These are phyloP conservation scores for Lordiphosa collinella DNA, from an alignment of 1,140 invertebrate species.

Conservation along the genomic window DNA sequence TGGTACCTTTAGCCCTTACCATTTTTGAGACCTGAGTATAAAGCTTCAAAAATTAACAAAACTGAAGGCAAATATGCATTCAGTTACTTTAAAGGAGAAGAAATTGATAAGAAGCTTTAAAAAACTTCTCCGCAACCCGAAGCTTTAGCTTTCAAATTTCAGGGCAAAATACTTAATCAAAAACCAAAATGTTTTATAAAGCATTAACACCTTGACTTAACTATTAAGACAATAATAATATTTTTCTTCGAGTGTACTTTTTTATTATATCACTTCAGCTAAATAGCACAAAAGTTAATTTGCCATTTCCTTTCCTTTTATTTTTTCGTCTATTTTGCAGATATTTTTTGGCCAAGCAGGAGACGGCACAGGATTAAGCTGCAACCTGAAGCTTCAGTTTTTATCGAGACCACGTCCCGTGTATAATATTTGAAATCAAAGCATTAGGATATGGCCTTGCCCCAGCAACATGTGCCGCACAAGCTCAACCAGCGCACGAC, in stretches of 20 bases:
- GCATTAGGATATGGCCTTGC: conserved; percentile 65
- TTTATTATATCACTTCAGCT: conserved; percentile 7
- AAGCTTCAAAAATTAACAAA: too few relatives aligned
- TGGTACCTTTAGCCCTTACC: too few relatives aligned
- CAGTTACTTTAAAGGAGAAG: too few relatives aligned
- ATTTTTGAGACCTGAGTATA: too few relatives aligned
- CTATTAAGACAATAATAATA: not conserved
- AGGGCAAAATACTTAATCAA: too few relatives aligned
- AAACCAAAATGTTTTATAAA: not conserved
- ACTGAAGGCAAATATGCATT: too few relatives aligned
- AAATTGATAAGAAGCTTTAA: too few relatives aligned
- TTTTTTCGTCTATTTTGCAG: conserved; percentile 17
- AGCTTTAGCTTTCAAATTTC: too few relatives aligned
- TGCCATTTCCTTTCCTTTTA: conserved; percentile 5
- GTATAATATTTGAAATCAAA: conserved; percentile 80
- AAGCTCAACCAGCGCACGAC: conserved; percentile 73
- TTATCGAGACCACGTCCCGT: conserved; percentile 51
- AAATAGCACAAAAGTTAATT: conserved; percentile 16
- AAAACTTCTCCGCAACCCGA: too few relatives aligned
- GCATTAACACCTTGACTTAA: not conserved
- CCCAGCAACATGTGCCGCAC: conserved; percentile 41
- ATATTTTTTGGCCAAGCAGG: not conserved
- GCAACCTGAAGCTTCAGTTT: conserved; percentile 33
- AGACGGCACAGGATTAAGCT: conserved; percentile 5
- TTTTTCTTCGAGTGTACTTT: not conserved